phyloP scores from a whole-genome alignment of 2,888 invertebrate species.

The Horisme vitalbata region DNA sequence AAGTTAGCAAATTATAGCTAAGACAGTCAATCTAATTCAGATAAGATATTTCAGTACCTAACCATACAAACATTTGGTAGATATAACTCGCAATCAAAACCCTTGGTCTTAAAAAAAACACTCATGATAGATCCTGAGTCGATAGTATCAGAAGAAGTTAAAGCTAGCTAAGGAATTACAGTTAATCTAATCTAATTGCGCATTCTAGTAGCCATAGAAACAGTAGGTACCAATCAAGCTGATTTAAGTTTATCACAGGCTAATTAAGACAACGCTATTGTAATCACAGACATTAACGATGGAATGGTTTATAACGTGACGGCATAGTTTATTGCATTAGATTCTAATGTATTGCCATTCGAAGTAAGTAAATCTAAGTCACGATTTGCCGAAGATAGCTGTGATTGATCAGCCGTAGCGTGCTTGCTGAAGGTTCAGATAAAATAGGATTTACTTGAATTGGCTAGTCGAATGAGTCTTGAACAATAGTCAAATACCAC shows the following conservation, averaged over 20 bases:
- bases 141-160: no score
- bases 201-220: constrained; percentile 2
- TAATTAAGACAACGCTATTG: constrained; percentile 43
- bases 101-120: no score
- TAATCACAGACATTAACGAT: constrained; percentile 40
- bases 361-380: constrained; percentile 27
- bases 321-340: constrained; percentile 27
- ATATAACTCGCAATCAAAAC: no score
- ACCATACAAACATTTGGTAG: no score
- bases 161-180: no score
- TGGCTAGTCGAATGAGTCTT: neutral
- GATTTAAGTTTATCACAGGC: constrained; percentile 37
- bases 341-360: constrained; percentile 20
- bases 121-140: no score
- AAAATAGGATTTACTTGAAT: neutral
- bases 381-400: constrained; percentile 29
- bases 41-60: no score
- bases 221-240: constrained; percentile 23
- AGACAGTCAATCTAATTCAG: no score
- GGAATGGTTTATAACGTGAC: constrained; percentile 31
- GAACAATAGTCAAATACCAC: no score
- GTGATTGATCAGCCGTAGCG: constrained; percentile 18
- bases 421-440: constrained; percentile 4
- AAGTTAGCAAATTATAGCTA: no score
- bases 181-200: no score